Percentiles rank a stretch among this genome's conserved stretches.
These are phyloP conservation scores for Heloderma charlesbogerti DNA, from an alignment of 2,113 vertebrate species.

Conservation along the genomic window DNA sequence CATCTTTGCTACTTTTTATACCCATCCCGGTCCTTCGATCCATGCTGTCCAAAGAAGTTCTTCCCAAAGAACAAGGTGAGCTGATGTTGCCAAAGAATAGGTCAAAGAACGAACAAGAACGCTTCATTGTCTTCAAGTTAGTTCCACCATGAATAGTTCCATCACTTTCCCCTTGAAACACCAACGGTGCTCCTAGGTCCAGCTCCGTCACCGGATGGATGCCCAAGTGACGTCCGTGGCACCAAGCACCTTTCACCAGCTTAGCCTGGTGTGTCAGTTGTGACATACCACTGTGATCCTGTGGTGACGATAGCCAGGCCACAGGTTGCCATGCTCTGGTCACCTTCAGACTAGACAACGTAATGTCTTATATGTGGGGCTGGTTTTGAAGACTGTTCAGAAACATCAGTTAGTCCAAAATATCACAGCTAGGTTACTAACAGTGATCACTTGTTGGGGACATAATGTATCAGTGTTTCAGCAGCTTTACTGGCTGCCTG, in stretches of 20 bases:
- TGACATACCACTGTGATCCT: background rate
- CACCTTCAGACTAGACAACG: background rate
- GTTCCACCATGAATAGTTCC: background rate
- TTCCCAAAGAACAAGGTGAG: constrained; percentile 90
- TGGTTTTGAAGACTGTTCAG: background rate
- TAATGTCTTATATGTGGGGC: background rate
- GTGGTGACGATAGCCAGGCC: background rate
- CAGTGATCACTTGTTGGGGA: background rate
- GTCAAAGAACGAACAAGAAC: background rate
- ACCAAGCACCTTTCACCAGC: background rate
- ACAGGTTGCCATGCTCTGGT: background rate
- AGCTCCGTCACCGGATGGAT: background rate
- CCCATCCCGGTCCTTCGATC: constrained; percentile 91
- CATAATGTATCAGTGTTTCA: background rate
- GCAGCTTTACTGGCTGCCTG: background rate
- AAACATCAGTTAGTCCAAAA: background rate
- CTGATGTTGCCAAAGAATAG: constrained; percentile 35
- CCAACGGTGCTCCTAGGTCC: background rate
- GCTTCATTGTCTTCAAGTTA: background rate
- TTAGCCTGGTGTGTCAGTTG: background rate
- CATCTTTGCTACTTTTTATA: constrained; percentile 84
- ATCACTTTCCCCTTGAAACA: background rate
- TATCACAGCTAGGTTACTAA: background rate
- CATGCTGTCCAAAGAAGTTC: constrained; percentile 93
- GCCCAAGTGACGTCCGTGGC: background rate